Evolutionary conservation across 1,140 invertebrate genomes (phyloP).

Genomic region (Laupala kohalensis): DNA sequence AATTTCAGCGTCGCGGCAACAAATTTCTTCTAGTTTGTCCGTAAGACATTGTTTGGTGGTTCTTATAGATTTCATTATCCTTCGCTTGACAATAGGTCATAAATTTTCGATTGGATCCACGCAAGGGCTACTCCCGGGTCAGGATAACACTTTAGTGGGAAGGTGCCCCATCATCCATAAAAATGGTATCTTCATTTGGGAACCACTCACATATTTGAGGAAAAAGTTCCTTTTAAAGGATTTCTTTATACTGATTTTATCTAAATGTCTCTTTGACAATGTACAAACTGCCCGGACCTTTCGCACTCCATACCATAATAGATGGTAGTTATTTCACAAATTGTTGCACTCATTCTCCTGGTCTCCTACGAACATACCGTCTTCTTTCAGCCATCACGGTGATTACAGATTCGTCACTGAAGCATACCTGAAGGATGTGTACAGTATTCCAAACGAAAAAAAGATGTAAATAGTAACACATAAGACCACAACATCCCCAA

Average conservation of each 20-base stretch:
- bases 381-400: background rate
- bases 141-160: slow-evolving; percentile 9
- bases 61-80: background rate
- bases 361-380: background rate
- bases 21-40: background rate
- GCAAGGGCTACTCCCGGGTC: slow-evolving; percentile 4
- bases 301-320: slow-evolving; percentile 17
- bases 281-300: slow-evolving; percentile 17
- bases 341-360: background rate
- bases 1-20: background rate
- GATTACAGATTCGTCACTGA: background rate
- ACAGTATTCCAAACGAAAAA: background rate
- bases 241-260: slow-evolving; percentile 16
- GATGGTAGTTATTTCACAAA: slow-evolving; percentile 8
- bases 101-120: slow-evolving; percentile 3
- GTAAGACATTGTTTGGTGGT: background rate
- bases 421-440: background rate
- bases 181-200: background rate
- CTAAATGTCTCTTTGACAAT: slow-evolving; percentile 18
- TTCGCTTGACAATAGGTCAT: background rate
- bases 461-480: background rate
- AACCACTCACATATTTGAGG: slow-evolving; percentile 17
- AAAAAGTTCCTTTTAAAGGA: slow-evolving; percentile 15
- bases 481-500: background rate
- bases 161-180: slow-evolving; percentile 7